Evolutionary conservation across 2,797 vertebrate species (phyloP), one percentile per base, ranked within the genome.

Genomic region (Hyperoplus lanceolatus): DNA sequence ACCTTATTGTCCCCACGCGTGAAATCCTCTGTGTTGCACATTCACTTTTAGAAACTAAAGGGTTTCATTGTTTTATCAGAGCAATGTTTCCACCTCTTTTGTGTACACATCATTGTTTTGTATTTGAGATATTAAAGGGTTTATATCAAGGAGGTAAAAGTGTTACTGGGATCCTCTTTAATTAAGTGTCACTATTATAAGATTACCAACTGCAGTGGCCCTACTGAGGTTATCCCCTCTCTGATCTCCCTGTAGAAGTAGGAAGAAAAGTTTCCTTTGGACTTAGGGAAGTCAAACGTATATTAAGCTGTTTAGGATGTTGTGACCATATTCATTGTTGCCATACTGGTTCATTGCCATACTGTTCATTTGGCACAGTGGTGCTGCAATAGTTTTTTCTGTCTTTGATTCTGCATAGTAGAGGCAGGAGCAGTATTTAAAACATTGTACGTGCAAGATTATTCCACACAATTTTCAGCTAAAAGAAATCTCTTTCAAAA

Each of bases 181-280:
- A 61, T 75, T 50, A 70, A 70, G 68, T 77, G 63, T 58, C 55
- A 62, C 39, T n/a, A 5, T 71, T 55, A 57, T 18, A 57, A 73
- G 60, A 60, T 56, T 78, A 70, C 18, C 49, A 75, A 62, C 67
- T 56, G n/a, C 55, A 14, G 36, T 55, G 21, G 46, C 59, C 18
- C 57, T 48, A 48, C 43, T 71, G 66, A 36, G 66, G 66, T 46
- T 71, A 66, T 68, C 64, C 41, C 62, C 68, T 69, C 50, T 55
- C 41, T 65, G 38, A 54, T 57, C 45, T 50, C 51, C 8, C 21
- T 53, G 7, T 48, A 21, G 14, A 36, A 14, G 61, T 11, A 43
- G n/a, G 18, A 8, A 11, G 18, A 56, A 8, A 49, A 29, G 11
- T 63, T 72, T 70, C 42, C 54, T 51, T 38, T 29, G 15, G 29